These are phyloP conservation scores for Speoplatyrhinus poulsoni DNA, from an alignment of 2,113 vertebrate genomes.

Conservation along the genomic window DNA sequence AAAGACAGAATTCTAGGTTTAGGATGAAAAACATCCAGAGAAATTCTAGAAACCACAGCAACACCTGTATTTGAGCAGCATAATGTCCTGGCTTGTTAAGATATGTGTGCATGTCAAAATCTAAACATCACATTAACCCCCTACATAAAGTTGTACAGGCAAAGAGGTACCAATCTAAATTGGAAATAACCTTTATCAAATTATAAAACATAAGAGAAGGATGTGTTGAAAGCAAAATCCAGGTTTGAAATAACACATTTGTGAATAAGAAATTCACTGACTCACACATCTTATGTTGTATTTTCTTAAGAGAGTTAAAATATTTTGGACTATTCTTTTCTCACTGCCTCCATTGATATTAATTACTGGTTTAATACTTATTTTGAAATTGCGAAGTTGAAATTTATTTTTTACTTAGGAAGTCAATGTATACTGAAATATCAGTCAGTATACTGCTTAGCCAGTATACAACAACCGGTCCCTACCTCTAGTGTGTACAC, in stretches of 20 bases:
- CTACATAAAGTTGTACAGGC: conserved; percentile 34
- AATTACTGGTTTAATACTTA: conserved; percentile 39
- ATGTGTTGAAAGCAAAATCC: conserved; percentile 15
- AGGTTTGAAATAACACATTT: conserved; percentile 18
- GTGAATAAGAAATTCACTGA: neutral
- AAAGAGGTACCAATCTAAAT: conserved; percentile 27
- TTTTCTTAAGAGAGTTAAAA: conserved; percentile 26
- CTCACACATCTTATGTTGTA: neutral
- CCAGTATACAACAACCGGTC: conserved; percentile 5
- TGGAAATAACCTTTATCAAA: conserved; percentile 12
- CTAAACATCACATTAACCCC: conserved; percentile 9
- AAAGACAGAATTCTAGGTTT: conserved; percentile 2
- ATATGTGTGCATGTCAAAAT: neutral
- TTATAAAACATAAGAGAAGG: conserved; percentile 10
- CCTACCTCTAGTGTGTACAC: conserved; percentile 26
- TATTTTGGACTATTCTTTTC: conserved; percentile 16
- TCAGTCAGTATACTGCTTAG: conserved; percentile 1
- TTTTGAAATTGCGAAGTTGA: conserved; percentile 18
- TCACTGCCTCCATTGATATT: conserved; percentile 37
- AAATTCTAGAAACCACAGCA: conserved; percentile 5
- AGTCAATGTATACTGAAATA: conserved; percentile 5
- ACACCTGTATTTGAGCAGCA: conserved; percentile 17
- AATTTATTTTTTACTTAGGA: conserved; percentile 14
- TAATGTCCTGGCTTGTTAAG: neutral
- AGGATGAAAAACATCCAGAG: conserved; percentile 33